Conservation (phyloP, 1,140 invertebrate genomes). For the Zaprionus tsacasi region DNA sequence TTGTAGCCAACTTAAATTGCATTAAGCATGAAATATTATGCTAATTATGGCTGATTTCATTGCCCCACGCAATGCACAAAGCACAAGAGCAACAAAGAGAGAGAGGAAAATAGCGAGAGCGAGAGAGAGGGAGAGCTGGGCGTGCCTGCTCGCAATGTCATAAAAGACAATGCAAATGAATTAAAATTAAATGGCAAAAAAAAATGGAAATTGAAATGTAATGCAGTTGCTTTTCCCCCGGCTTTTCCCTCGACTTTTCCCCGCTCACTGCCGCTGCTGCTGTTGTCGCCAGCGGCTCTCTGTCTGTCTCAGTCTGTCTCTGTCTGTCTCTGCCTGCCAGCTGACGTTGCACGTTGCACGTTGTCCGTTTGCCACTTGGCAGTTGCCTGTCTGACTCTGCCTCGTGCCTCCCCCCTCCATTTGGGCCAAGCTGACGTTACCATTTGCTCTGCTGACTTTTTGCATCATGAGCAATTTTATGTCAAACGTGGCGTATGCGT, state of each 20-base stretch:
- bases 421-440: conserved; percentile 23
- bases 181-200: conserved; percentile 78
- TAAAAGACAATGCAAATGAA: conserved; percentile 79
- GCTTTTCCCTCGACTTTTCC: too few species aligned
- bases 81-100: conserved; percentile 2
- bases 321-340: conserved; percentile 40
- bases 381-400: background rate
- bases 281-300: conserved; percentile 46
- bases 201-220: conserved; percentile 74
- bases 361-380: conserved; percentile 20
- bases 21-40: conserved; percentile 83
- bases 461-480: conserved; percentile 63
- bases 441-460: conserved; percentile 37
- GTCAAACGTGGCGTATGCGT: conserved; percentile 76
- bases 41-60: conserved; percentile 83
- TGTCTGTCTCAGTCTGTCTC: conserved; percentile 28
- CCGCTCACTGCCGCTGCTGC: background rate
- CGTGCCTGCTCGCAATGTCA: conserved; percentile 22
- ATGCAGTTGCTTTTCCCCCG: conserved; percentile 38
- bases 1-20: conserved; percentile 77
- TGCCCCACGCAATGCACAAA: conserved; percentile 52
- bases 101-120: background rate
- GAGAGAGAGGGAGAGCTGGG: background rate
- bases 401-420: background rate
- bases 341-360: conserved; percentile 45